Evolutionary conservation across 2,113 vertebrate species (phyloP).

Genomic region (Acrocephalus kingi): DNA sequence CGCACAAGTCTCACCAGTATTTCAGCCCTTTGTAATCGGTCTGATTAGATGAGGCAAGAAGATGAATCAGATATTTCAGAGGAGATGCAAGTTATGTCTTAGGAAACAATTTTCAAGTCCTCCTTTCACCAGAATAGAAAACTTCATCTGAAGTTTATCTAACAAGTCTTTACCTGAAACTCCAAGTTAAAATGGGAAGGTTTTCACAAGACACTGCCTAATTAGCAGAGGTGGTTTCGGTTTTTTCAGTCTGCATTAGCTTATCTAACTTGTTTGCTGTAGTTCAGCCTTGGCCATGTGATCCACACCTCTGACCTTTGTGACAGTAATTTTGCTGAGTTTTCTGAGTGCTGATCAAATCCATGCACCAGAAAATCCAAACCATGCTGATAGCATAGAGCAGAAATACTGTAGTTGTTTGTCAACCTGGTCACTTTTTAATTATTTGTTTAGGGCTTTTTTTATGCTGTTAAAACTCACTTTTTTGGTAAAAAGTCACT

Average conservation of each 20-base stretch:
- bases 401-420: background rate
- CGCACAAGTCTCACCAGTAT: rapidly evolving
- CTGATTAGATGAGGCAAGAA: background rate
- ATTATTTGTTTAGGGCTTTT: rapidly evolving
- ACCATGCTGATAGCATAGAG: rapidly evolving
- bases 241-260: background rate
- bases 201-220: background rate
- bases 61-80: background rate
- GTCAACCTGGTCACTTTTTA: rapidly evolving
- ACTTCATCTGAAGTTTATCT: background rate
- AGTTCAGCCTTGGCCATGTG: background rate
- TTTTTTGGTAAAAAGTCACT: background rate
- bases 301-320: background rate
- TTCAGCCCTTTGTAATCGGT: background rate
- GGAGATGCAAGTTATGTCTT: background rate
- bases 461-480: background rate
- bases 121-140: background rate
- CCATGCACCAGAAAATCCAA: background rate
- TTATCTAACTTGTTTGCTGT: background rate
- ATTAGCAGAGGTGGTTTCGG: background rate
- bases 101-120: background rate
- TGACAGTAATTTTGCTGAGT: background rate
- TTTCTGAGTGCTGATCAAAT: background rate
- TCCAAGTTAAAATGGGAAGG: background rate
- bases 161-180: background rate